These are phyloP conservation scores for Oscheius sp. DNA, from an alignment of 1,140 invertebrate genomes.

Conservation along the genomic window DNA sequence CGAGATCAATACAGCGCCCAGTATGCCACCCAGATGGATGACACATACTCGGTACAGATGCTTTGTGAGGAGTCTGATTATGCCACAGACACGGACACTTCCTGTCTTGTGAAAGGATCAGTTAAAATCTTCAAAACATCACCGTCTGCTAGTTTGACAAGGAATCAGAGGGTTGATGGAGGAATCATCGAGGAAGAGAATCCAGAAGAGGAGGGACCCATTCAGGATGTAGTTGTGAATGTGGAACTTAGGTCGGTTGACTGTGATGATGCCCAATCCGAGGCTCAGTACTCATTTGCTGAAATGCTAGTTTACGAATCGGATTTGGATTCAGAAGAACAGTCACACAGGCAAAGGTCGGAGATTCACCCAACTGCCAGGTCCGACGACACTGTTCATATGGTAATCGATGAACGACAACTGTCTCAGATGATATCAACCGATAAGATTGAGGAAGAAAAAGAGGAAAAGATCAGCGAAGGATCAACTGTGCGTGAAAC, in stretches of 20 bases:
- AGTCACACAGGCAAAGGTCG: background rate
- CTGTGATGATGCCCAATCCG: conserved; percentile 5
- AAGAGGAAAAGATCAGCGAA: conserved; percentile 21
- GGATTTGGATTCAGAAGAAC: conserved; percentile 2
- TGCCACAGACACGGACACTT: conserved; percentile 44
- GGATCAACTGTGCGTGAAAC: conserved; percentile 39
- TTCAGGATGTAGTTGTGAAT: conserved; percentile 27
- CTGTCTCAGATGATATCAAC: conserved; percentile 5
- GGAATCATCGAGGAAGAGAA: conserved; percentile 3
- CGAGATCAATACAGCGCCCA: background rate
- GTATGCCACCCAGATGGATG: conserved; percentile 19
- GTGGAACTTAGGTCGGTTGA: conserved; percentile 19
- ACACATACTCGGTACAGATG: conserved; percentile 45
- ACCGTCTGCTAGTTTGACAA: background rate
- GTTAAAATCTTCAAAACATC: conserved; percentile 18
- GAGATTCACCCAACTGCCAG: background rate
- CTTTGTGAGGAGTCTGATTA: conserved; percentile 51
- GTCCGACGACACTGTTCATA: background rate
- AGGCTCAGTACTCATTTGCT: background rate
- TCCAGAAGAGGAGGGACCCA: background rate
- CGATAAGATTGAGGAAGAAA: conserved; percentile 31
- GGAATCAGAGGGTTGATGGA: background rate
- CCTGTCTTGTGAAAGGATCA: conserved; percentile 13
- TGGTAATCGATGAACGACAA: background rate
- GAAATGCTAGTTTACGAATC: conserved; percentile 13